Base-by-base conservation (phyloP, 2,113 vertebrate species). In the Phoxinus phoxinus region DNA sequence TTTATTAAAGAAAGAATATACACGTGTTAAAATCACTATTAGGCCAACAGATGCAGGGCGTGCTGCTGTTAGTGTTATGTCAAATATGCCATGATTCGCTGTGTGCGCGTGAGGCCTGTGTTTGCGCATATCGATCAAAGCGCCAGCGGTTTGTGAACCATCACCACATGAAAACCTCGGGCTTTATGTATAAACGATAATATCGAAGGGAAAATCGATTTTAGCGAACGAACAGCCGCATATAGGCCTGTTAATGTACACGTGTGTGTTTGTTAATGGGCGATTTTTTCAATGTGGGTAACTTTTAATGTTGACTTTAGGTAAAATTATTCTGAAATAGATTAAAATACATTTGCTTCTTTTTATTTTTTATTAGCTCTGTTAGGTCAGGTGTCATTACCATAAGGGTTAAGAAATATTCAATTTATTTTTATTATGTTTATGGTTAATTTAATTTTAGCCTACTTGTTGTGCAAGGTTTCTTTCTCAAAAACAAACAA, bases 81-180 rank as follows among this genome's bases (percentile, higher is more conserved):
- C 79, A 41, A 61, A 67, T 48, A 25, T 65, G 37, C 4, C 56
- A 6, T 37, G 48, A 59, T 59, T 59, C 21, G 11, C 76, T 59
- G 30, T 59, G 32, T 2, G 32, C 53, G 56, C 13, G 77, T 32
- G 44, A 65, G 79, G 61, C 61, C 63, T 81, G 80, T 80, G 56
- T 69, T 81, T 81, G 80, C 80, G 80, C 80, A 81, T 53, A 78
- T 65, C 35, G 78, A 65, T 63, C 59, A 44, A 6, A 61, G 37
- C 79, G 13, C 78, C 41, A 81, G 79, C 9, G 53, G 76, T 27
- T 30, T 44, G 21, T 6, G 4, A 27, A 74, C 25, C 78, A 63
- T 65, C 15, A 59, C 32, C 30, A 63, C 5, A n/a, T 12, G 11
- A 81, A 32, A 23, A 15, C 61, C 27, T 23, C 17, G 2, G n/a